These are phyloP conservation scores for Scaptomyza montana DNA, from an alignment of 1,140 invertebrate species.

Conservation along the genomic window DNA sequence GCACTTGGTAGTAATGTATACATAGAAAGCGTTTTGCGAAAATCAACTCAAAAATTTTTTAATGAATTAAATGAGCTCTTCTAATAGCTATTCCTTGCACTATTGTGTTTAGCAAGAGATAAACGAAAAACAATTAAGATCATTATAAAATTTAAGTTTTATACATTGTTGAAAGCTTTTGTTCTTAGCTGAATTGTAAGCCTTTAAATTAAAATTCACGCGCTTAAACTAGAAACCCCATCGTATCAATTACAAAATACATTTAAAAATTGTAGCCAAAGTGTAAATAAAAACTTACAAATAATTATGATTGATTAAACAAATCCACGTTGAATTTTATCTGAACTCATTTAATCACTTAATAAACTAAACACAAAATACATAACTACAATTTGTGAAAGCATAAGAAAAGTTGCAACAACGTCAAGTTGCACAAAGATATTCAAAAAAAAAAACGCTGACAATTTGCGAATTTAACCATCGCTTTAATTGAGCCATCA, in stretches of 20 bases:
- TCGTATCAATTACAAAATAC: too few relatives aligned
- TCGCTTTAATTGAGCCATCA: constrained; percentile 31
- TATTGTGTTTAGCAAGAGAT: not conserved
- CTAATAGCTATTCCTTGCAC: not conserved
- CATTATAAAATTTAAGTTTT: not conserved
- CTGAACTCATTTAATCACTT: constrained; percentile 36
- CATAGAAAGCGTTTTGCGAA: constrained; percentile 28
- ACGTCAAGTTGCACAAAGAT: constrained; percentile 1
- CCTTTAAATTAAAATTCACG: not conserved
- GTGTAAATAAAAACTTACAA: too few relatives aligned
- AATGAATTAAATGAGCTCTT: not conserved
- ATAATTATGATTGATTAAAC: too few relatives aligned
- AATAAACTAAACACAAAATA: constrained; percentile 33
- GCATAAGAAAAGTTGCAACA: constrained; percentile 11
- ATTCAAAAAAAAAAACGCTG: constrained; percentile 1
- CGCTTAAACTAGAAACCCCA: not conserved
- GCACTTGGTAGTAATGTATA: not conserved
- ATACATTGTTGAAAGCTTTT: not conserved
- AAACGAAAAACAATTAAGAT: not conserved
- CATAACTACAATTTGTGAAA: constrained; percentile 48
- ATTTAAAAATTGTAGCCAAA: too few relatives aligned
- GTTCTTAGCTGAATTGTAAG: not conserved
- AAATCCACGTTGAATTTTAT: too few relatives aligned
- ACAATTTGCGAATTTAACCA: constrained; percentile 12
- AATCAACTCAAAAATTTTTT: constrained; percentile 3